Base-by-base conservation (phyloP, 92 coral and sea anemone genomes). In the Phenganax marumi region DNA sequence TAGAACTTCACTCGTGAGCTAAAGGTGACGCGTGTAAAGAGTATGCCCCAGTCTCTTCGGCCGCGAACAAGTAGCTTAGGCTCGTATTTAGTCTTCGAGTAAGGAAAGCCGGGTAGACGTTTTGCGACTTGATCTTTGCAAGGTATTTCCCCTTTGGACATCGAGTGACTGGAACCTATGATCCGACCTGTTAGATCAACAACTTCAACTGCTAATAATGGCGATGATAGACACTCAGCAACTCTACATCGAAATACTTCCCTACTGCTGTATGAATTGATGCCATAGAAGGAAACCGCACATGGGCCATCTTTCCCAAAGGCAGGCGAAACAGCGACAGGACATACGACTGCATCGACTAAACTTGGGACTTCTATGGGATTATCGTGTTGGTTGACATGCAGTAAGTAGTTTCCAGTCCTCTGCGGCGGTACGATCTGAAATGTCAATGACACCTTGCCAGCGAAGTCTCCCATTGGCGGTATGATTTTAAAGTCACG, bases 41-140 rank as follows among this genome's bases (percentile, higher is more conserved):
- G 88, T 26, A 89, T 77, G 8, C 91, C 92, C 97, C 96, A 91
- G 86, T 91, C 96, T 50, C 79, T 81, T 22, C 88, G 84, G 8
- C 96, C 96, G 83, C 96, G 84, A 13, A 91, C 60, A 21, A 91
- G 75, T 43, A 91, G 76, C 69, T 76, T 84, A 23, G 80, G 81
- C 33, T 85, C 86, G 52, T 54, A 17, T 24, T 76, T 75, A 10
- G 58, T 68, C 10, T 68, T 57, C 0, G 50, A 10, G 69, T 81
- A 89, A 60, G 73, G 84, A 57, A 84, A 85, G 25, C 84, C 78
- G 1, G 58, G 65, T 18, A 73, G 70, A 12, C 63, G 64, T 50
- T 83, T 68, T 4, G 75, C 51, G 18, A 89, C 47, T 51, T 89
- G 76, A 0, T 56, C 61, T 68, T 89, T 89, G 48, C 52, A 26